Conservation (phyloP, 2,797 vertebrate genomes). For the Benthosema pterotum region DNA sequence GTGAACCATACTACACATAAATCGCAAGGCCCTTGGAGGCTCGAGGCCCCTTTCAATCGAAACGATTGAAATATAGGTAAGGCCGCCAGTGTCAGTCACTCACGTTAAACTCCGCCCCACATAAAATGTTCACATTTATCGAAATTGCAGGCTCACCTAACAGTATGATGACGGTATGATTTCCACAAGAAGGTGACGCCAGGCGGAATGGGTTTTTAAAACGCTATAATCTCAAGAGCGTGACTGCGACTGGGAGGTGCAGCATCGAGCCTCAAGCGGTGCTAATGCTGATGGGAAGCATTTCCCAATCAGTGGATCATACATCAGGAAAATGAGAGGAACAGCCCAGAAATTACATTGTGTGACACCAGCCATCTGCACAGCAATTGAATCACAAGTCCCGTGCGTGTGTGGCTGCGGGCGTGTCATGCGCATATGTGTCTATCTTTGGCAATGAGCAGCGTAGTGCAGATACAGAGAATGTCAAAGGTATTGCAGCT, state of each 20-base stretch:
- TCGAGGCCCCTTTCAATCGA: no score
- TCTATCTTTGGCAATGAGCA: background rate
- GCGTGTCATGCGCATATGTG: background rate
- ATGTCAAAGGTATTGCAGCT: background rate
- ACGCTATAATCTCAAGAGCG: background rate
- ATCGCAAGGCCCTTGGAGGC: no score
- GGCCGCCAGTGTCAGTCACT: no score
- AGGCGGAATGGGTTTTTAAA: no score
- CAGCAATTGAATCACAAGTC: constrained; percentile 16
- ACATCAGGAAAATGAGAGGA: constrained; percentile 18
- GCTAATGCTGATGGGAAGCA: constrained; percentile 14
- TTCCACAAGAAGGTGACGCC: no score
- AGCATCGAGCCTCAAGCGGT: constrained; percentile 8
- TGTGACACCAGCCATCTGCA: constrained; percentile 31
- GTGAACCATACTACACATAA: no score
- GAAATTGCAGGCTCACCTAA: no score
- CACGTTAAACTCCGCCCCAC: no score
- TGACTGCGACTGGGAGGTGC: background rate
- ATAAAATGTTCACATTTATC: no score
- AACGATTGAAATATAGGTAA: no score
- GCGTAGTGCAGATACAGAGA: no score
- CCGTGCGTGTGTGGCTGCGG: background rate
- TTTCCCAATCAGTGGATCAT: constrained; percentile 7
- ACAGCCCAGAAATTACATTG: constrained; percentile 7
- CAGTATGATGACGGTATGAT: no score